Evolutionary conservation across 1,140 invertebrate species (phyloP).

Genomic region (Anoplolepis gracilipes): DNA sequence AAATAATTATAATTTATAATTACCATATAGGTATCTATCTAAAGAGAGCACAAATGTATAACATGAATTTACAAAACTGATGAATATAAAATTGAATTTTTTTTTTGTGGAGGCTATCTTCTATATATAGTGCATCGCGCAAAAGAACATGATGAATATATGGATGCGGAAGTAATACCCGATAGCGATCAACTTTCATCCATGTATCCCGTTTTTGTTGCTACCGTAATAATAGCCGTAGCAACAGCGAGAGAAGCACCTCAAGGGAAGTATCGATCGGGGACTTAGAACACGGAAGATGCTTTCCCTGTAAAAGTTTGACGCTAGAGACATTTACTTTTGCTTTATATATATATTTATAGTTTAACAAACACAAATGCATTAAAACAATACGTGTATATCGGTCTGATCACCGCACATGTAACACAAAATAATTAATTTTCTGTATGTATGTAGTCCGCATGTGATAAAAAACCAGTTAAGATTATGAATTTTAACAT

Average conservation of each 20-base stretch:
- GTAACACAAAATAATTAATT: neutral
- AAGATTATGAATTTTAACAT: neutral
- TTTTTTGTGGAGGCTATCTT: conserved; percentile 19
- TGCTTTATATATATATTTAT: conserved; percentile 28
- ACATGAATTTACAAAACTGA: conserved; percentile 29
- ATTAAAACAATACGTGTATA: neutral
- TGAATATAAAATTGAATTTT: conserved; percentile 56
- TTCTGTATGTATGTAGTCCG: no score
- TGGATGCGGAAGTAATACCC: conserved; percentile 61
- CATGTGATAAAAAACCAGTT: neutral
- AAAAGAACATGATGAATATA: conserved; percentile 62
- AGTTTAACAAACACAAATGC: conserved; percentile 19
- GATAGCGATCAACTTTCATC: conserved; percentile 63
- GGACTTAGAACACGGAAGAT: conserved; percentile 40
- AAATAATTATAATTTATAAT: neutral
- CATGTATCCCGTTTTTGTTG: conserved; percentile 60
- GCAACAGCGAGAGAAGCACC: conserved; percentile 53
- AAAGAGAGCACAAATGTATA: neutral
- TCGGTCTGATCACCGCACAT: neutral
- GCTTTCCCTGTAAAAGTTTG: conserved; percentile 58
- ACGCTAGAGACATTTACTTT: conserved; percentile 41
- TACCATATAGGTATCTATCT: neutral
- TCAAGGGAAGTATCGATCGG: conserved; percentile 58
- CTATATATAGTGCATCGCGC: conserved; percentile 44
- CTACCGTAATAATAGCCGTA: conserved; percentile 55